A percentile compares a stretch with the other conserved stretches of the same genome.
These are phyloP conservation scores for Podocnemis expansa DNA, from an alignment of 2,113 vertebrate species.

Conservation along the genomic window DNA sequence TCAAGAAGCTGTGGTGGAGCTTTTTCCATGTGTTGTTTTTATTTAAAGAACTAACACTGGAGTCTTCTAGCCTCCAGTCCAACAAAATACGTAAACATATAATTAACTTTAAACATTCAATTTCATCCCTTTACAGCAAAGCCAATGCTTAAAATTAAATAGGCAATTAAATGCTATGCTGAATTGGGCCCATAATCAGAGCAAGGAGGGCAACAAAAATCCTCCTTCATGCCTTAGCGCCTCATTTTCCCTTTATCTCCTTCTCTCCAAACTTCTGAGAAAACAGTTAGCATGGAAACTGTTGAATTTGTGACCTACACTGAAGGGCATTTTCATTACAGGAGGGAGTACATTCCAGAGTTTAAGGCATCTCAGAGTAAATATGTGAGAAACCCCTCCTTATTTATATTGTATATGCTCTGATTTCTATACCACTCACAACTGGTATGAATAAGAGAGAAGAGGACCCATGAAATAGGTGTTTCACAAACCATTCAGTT, in stretches of 20 bases:
- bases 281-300: background rate
- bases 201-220: background rate
- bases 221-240: background rate
- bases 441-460: too few species aligned
- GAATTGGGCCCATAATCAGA: background rate
- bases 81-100: background rate
- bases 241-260: background rate
- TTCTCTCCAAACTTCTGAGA: background rate
- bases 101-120: background rate
- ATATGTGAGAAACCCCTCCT: rapidly evolving
- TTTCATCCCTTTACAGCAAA: background rate
- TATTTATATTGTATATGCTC: background rate
- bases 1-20: background rate
- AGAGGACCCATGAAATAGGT: background rate
- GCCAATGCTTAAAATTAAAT: background rate
- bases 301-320: background rate
- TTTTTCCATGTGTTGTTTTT: background rate
- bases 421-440: background rate
- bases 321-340: background rate
- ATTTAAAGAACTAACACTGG: background rate
- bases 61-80: background rate
- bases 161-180: background rate
- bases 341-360: background rate
- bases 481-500: background rate
- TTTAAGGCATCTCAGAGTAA: background rate